Percentiles rank a stretch among this genome's conserved stretches.
Conservation (phyloP, 1,140 invertebrate genomes). For the Drosophila erecta region DNA sequence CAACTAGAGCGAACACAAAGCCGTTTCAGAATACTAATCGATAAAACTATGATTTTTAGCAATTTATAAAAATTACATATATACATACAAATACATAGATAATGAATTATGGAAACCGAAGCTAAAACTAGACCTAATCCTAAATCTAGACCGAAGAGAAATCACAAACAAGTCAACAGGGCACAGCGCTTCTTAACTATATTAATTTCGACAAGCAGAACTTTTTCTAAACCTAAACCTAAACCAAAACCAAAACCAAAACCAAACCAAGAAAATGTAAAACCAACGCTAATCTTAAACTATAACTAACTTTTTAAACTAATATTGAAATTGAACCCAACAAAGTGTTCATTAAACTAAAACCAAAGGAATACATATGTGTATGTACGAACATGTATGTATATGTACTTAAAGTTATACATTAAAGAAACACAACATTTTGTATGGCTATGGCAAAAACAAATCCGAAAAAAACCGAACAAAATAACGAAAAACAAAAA, state of each 20-base stretch:
- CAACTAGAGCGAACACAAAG: constrained; percentile 46
- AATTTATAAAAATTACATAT: constrained; percentile 63
- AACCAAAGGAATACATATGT: constrained; percentile 44
- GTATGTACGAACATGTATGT: constrained; percentile 38
- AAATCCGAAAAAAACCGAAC: constrained; percentile 9
- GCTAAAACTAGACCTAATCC: constrained; percentile 45
- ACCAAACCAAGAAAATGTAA: constrained; percentile 52
- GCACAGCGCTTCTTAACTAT: constrained; percentile 81
- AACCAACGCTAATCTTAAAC: constrained; percentile 64
- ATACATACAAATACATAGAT: constrained; percentile 59
- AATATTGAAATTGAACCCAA: constrained; percentile 82
- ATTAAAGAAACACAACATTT: constrained; percentile 67
- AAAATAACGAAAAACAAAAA: constrained; percentile 3
- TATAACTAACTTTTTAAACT: constrained; percentile 77
- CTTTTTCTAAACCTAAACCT: constrained; percentile 63
- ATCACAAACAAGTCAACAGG: constrained; percentile 79
- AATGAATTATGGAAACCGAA: constrained; percentile 42
- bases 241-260: constrained; percentile 39
- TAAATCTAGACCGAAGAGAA: constrained; percentile 43
- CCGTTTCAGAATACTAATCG: constrained; percentile 62
- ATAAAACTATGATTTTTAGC: constrained; percentile 68
- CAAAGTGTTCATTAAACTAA: constrained; percentile 82
- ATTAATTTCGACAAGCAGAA: constrained; percentile 71
- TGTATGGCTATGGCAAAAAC: constrained; percentile 70
- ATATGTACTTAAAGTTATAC: constrained; percentile 51